These are phyloP conservation scores for Merodon equestris DNA, from an alignment of 2,888 invertebrate species.

Conservation along the genomic window DNA sequence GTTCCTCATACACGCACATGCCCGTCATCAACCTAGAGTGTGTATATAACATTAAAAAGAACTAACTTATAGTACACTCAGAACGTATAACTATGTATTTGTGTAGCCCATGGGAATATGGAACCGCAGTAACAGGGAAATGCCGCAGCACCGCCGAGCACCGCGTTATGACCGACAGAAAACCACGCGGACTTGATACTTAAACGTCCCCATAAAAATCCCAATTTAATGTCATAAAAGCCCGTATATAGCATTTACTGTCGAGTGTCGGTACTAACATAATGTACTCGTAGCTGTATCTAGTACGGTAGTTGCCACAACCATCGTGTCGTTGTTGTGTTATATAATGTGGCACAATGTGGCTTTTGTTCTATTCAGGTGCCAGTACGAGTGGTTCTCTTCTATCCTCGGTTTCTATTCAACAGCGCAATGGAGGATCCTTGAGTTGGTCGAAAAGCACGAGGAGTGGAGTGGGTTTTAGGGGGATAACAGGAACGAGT, in stretches of 20 bases:
- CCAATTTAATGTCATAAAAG: conserved; percentile 67
- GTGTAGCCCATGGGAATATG: too few relatives aligned
- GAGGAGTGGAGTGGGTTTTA: not conserved
- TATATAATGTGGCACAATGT: conserved; percentile 36
- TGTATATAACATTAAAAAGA: too few relatives aligned
- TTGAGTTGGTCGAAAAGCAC: conserved; percentile 9
- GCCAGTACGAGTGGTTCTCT: conserved; percentile 20
- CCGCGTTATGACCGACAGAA: conserved; percentile 55
- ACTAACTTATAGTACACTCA: not conserved
- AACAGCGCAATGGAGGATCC: conserved; percentile 35
- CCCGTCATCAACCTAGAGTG: too few relatives aligned
- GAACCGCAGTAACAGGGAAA: too few relatives aligned
- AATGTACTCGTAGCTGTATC: conserved; percentile 37
- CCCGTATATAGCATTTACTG: conserved; percentile 3
- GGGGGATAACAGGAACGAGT: not conserved
- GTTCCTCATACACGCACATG: conserved; percentile 20
- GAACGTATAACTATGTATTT: not conserved
- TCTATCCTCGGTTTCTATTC: not conserved
- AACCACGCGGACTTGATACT: conserved; percentile 63
- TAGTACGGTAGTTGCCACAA: conserved; percentile 23
- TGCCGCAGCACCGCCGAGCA: not conserved
- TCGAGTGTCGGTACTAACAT: conserved; percentile 5
- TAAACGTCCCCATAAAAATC: conserved; percentile 64
- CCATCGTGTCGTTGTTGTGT: conserved; percentile 36
- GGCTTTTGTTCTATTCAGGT: conserved; percentile 64